These are phyloP conservation scores for Turdus rufiventris DNA, from an alignment of 2,113 vertebrate genomes.

Conservation along the genomic window DNA sequence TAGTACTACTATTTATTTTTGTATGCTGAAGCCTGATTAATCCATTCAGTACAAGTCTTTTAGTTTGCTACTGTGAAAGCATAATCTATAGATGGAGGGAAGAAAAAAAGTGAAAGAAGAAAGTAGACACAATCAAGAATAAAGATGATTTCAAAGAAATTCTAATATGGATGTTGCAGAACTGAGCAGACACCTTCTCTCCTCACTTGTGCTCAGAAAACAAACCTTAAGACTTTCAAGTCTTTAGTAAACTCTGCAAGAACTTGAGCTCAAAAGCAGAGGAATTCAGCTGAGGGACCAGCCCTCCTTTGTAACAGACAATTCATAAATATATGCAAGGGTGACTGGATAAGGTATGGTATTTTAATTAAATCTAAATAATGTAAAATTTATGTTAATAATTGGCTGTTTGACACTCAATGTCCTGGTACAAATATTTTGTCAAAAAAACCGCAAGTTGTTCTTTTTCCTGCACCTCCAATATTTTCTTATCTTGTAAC, in stretches of 20 bases:
- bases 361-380: not conserved
- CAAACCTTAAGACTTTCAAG: not conserved
- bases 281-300: not conserved
- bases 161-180: not conserved
- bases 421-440: not conserved
- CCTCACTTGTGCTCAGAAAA: not conserved
- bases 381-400: not conserved
- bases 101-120: not conserved
- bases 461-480: not conserved
- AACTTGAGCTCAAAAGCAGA: not conserved
- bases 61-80: not conserved
- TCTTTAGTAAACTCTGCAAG: not conserved
- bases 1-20: not conserved
- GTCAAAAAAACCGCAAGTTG: rapidly evolving
- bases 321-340: not conserved
- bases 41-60: not conserved
- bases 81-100: not conserved
- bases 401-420: not conserved
- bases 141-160: not conserved
- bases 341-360: not conserved
- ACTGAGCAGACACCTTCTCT: not conserved
- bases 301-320: not conserved
- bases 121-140: not conserved
- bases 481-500: not conserved
- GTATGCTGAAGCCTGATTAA: not conserved